Evolutionary conservation across 2,113 vertebrate genomes (phyloP), one percentile per base, ranked within the genome.

Genomic region (Labeo catla): DNA sequence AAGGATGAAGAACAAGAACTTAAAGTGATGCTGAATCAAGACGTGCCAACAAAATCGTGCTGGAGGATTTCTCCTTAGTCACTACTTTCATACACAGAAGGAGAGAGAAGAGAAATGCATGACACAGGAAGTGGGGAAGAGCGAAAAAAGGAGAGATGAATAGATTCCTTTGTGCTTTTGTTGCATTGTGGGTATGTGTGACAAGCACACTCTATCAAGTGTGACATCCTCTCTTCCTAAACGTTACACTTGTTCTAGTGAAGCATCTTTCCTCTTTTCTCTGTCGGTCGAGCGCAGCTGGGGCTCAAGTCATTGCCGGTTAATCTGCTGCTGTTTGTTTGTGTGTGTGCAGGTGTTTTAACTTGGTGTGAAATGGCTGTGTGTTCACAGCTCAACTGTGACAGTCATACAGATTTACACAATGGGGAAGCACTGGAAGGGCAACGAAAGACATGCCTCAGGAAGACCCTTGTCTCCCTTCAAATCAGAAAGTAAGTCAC

Each of bases 271-370:
- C 47, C 57, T 76, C 61, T 47, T 63, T 65, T 73, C 66, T 76
- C 16, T 68, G 68, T 52, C 49, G 36, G 36, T 23, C 36, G 68
- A 54, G 36, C 21, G 21, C 81, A 83, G 66, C 65, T 83, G 77
- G 52, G 63, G 80, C 50, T 86, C 84, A 23, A 54, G 52, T 19
- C 76, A 66, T 57, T 45, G 52, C 19, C 12, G 47, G 84, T 61
- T 85, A 85, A 66, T 68, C 74, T 78, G 23, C 74, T 68, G 61
- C 74, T 85, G 83, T 49, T 28, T 85, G 84, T 82, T n/a, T 80
- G 63, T 50, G 61, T 21, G 63, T 28, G 63, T 21, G 63, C 63
- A 52, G 80, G 80, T 52, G 50, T 74, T 50, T 63, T 80, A 80
- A 73, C 45, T 3, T 15, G 45, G 52, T 85, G 54, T 86, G 54